These are phyloP conservation scores for Fratercula arctica DNA, from an alignment of 2,797 vertebrate species.

Conservation along the genomic window DNA sequence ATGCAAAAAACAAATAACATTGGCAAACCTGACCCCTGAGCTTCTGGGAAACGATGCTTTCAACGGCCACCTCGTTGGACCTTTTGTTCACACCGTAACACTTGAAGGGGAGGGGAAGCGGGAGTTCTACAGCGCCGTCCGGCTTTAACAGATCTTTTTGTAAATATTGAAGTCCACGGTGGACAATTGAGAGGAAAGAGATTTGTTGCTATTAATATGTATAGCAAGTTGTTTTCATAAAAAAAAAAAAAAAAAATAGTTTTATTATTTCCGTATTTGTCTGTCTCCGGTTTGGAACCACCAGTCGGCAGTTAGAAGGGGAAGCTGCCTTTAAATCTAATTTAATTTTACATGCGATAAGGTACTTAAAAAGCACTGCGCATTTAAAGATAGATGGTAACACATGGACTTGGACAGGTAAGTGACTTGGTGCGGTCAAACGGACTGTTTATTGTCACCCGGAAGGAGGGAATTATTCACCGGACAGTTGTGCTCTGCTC, in stretches of 20 bases:
- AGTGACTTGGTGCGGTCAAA: neutral
- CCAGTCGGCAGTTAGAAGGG: no score
- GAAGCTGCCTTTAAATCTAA: neutral
- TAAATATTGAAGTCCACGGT: neutral
- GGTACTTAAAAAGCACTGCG: neutral
- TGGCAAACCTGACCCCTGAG: neutral
- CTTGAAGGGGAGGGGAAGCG: neutral
- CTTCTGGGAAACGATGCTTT: neutral
- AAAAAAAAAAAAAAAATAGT: neutral
- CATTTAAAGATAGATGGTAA: neutral
- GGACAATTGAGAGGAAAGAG: neutral
- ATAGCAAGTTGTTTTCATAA: neutral
- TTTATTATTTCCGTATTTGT: neutral
- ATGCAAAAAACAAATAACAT: neutral
- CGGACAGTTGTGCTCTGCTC: neutral
- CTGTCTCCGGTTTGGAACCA: neutral
- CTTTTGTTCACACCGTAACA: neutral
- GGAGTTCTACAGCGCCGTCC: neutral
- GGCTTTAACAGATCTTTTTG: neutral
- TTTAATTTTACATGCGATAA: neutral
- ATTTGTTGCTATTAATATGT: neutral
- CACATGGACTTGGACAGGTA: neutral
- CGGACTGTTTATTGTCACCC: neutral
- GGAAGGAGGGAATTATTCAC: neutral
- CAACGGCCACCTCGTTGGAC: neutral